A percentile compares a stretch with the other conserved stretches of the same genome.
phyloP scores from a whole-genome alignment of 2,888 invertebrate genomes.

The Cryptus viduatorius region DNA sequence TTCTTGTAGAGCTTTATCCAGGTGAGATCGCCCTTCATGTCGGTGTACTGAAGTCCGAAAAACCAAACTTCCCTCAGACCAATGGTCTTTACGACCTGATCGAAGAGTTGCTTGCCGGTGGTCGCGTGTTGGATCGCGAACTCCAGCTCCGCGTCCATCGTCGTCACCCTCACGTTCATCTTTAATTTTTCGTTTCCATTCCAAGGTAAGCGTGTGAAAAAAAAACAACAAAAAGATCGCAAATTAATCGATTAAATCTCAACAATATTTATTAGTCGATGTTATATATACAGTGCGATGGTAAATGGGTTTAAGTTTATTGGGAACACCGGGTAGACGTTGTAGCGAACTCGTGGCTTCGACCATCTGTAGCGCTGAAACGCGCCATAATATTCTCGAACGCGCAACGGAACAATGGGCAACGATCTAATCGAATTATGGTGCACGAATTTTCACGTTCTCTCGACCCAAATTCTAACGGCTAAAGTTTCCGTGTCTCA shows the following conservation, averaged over 20 bases:
- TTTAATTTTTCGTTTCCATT: constrained; percentile 33
- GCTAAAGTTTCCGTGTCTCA: neutral
- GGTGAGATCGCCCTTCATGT: constrained; percentile 98
- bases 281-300: neutral
- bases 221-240: constrained; percentile 25
- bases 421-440: neutral
- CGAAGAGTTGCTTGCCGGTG: constrained; percentile 99
- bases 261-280: neutral
- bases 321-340: neutral
- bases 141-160: constrained; percentile 99
- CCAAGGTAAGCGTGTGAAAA: constrained; percentile 63
- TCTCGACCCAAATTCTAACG: neutral
- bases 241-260: constrained; percentile 19
- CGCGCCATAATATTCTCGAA: neutral
- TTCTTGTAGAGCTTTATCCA: constrained; percentile 99
- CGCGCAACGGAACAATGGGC: neutral
- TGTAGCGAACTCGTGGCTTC: neutral
- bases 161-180: constrained; percentile 99
- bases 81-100: constrained; percentile 99
- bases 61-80: constrained; percentile 99
- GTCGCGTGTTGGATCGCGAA: constrained; percentile 99
- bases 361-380: neutral
- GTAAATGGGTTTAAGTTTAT: neutral
- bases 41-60: constrained; percentile 99
- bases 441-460: constrained; percentile 1